These are phyloP conservation scores for Tenthredo livida DNA, from an alignment of 2,888 invertebrate genomes.

Conservation along the genomic window DNA sequence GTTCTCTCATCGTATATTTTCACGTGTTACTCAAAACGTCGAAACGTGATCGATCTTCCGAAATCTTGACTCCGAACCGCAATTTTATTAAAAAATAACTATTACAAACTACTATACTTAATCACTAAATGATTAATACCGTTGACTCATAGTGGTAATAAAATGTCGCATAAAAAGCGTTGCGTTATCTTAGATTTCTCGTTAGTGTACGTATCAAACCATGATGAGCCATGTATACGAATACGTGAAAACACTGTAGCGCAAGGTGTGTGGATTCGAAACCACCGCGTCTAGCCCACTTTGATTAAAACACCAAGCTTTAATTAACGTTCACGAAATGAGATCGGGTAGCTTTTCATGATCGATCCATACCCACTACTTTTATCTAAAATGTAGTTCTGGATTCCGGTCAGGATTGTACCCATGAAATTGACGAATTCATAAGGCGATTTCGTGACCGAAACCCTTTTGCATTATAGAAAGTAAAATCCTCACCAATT, in stretches of 20 bases:
- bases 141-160: conserved; percentile 25
- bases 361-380: neutral
- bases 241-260: neutral
- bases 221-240: neutral
- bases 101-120: neutral
- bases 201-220: conserved; percentile 4
- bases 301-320: neutral
- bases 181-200: conserved; percentile 23
- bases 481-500: conserved; percentile 85
- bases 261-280: neutral
- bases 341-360: neutral
- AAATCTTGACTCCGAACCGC: neutral
- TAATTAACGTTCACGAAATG: neutral
- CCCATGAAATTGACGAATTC: neutral
- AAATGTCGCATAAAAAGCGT: conserved; percentile 5
- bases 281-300: neutral
- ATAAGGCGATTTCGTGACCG: neutral
- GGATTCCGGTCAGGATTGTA: neutral
- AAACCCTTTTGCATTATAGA: neutral
- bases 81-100: neutral
- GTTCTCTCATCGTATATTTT: neutral
- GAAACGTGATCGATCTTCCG: neutral
- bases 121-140: neutral
- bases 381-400: neutral
- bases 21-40: neutral